Evolutionary conservation across 2,888 invertebrate species (phyloP), one percentile per base, ranked within the genome.

Genomic region (Bembecia ichneumoniformis): DNA sequence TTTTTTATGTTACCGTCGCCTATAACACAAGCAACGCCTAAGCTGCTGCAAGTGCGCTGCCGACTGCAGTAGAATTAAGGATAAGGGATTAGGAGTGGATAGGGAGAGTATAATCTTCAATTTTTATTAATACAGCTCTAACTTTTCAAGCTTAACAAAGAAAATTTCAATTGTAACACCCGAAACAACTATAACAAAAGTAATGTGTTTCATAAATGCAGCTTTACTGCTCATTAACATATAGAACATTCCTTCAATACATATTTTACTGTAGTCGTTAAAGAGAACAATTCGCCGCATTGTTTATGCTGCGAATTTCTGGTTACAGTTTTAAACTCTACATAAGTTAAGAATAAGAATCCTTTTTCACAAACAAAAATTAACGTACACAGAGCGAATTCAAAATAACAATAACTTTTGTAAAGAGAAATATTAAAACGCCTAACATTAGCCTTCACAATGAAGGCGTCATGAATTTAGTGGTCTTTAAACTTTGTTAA

Each of bases 221-320:
- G 46, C 49, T 71, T 71, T 66, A 69, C 59, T 55, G 53, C 51
- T 58, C 63, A 66, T 66, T 68, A 64, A 64, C 61, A 59, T 62
- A 53, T 48, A 52, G 50, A 58, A 55, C 52, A 48, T 40, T 40
- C 40, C 40, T 53, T 54, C 50, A 53, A 53, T 54, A 35, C 46
- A 28, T 46, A 34, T 20, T 46, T 46, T 46, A 46, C 46, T 40
- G 40, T 40, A 40, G 40, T 40, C 40, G 14, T 40, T 40, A 40
- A 40, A 40, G 40, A 40, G 40, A 40, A 40, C 40, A 40, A 40
- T 40, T 11, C 40, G 40, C 40, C 40, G n/a, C 40, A 40, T 40
- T 40, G 13, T 40, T 40, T 40, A 40, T 14, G 40, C 40, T 40
- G n/a, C 40, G 28, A 40, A 4, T 40, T 10, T 13, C 40, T 40